Evolutionary conservation across 2,888 invertebrate genomes (phyloP), one percentile per base, ranked within the genome.

Genomic region (Plebejus argus): DNA sequence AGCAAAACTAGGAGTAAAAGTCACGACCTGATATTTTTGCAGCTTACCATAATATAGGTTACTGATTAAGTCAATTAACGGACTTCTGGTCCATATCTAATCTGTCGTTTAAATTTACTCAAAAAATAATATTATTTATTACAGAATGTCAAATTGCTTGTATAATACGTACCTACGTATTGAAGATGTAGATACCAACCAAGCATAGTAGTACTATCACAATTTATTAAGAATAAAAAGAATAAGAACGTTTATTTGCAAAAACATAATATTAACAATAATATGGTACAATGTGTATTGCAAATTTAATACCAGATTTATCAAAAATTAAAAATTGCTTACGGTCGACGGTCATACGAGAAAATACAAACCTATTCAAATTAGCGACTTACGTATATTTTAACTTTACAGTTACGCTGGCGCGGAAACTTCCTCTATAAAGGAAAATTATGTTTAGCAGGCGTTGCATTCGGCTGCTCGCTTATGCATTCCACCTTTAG

Each of bases 401-500:
- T 76, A 76, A 70, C 70, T 76, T 71, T 58, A 77, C 58, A 78
- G 70, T 71, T 76, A 77, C 78, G 71, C 78, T 79, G 78, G 74
- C 53, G 78, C 78, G 80, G 79, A 79, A 80, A 81, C 77, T 77
- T 81, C 80, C 79, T 80, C 76, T 80, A 78, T 85, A 83, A 84
- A 86, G 84, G 82, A 83, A 85, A 84, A 85, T 85, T 82, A 85
- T 84, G 84, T 83, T 85, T 82, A 82, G 83, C 81, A 83, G 83
- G 83, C 79, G 78, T 79, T 78, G 80, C 81, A 83, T 84, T 84
- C 79, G 82, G 79, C 86, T 86, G 83, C 84, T 89, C 84, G 81
- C 82, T 88, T 89, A 89, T 89, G 84, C 86, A 90, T 88, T 87
- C 89, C 82, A 83, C 82, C 85, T 83, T 82, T 77, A 86, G 86